These are phyloP conservation scores for Glaucidium brasilianum DNA, from an alignment of 2,113 vertebrate genomes.

Conservation along the genomic window DNA sequence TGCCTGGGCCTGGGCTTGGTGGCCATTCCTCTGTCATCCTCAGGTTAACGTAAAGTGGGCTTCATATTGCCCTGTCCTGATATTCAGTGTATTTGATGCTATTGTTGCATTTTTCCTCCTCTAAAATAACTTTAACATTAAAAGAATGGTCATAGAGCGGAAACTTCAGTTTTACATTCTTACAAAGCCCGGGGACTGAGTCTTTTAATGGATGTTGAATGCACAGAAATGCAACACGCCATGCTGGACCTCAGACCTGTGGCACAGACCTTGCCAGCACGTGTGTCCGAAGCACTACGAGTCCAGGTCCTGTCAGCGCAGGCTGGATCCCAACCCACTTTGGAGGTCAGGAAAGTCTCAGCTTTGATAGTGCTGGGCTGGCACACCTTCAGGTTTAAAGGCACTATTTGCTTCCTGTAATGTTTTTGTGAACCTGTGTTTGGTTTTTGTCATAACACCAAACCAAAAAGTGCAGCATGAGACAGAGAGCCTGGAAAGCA, in stretches of 20 bases:
- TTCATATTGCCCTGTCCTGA: not conserved
- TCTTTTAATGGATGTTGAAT: not conserved
- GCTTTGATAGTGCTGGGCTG: not conserved
- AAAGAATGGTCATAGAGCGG: not conserved
- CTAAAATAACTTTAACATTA: not conserved
- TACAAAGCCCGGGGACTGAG: not conserved
- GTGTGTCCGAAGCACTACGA: accelerated
- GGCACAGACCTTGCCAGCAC: not conserved
- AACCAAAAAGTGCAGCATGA: not conserved
- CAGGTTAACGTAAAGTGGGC: not conserved
- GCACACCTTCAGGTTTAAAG: not conserved
- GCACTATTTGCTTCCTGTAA: not conserved
- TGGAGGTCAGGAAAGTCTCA: not conserved
- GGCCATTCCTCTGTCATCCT: not conserved
- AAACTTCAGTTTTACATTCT: not conserved
- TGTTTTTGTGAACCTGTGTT: not conserved
- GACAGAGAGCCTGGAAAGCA: not conserved
- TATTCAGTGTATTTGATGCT: not conserved
- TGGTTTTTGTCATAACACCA: not conserved
- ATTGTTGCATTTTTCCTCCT: not conserved
- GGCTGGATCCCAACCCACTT: not conserved
- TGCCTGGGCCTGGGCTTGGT: not conserved
- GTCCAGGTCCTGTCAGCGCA: accelerated
- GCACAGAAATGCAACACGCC: accelerated
- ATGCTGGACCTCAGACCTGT: not conserved